Base-by-base conservation (phyloP, 2,113 vertebrate genomes). In the Megatriorchis doriae region DNA sequence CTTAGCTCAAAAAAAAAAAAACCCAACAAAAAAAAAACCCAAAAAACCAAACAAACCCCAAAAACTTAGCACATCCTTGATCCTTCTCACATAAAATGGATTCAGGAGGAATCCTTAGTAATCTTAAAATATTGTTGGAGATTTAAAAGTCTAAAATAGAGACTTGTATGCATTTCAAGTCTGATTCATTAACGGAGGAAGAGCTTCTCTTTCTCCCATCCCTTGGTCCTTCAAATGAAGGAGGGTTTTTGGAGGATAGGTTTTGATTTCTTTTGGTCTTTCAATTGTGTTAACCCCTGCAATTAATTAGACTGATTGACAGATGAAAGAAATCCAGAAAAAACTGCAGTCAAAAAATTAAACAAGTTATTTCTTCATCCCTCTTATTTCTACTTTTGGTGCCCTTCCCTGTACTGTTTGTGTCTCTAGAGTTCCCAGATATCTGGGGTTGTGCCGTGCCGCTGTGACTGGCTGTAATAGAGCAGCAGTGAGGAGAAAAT, bases 1-100 rank as follows among this genome's bases (percentile, higher is more conserved):
- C 55, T 40, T 61, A 18, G 26, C 58, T 52, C 19, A 4, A 31
- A 23, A 42, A 45, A 48, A 25, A n/a, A n/a, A n/a, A n/a, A n/a
- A n/a, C 3, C 3, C 19, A 25, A 47, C 40, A 40, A 40, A 5
- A 40, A 40, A 40, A 40, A 40, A 40, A 40, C 40, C 40, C 12
- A 42, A 42, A 42, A 42, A 42, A 13, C 29, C 38, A 48, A 23
- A 17, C 48, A 52, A 42, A 20, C 27, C 10, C 59, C 34, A 2
- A 26, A 78, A 81, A 47, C 36, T 32, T 45, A 20, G 26, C 16
- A 45, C 6, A 13, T 45, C 36, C 50, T 67, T 63, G 48, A 61
- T 7, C 13, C 7, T 55, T 74, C 74, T 32, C 36, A 38, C 10
- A 5, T 38, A 22, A 59, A 79, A 32, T 0, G 0, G 13, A 34